Evolutionary conservation across 2,113 vertebrate species (phyloP), one percentile per base, ranked within the genome.

Genomic region (Hippocampus barbouri): DNA sequence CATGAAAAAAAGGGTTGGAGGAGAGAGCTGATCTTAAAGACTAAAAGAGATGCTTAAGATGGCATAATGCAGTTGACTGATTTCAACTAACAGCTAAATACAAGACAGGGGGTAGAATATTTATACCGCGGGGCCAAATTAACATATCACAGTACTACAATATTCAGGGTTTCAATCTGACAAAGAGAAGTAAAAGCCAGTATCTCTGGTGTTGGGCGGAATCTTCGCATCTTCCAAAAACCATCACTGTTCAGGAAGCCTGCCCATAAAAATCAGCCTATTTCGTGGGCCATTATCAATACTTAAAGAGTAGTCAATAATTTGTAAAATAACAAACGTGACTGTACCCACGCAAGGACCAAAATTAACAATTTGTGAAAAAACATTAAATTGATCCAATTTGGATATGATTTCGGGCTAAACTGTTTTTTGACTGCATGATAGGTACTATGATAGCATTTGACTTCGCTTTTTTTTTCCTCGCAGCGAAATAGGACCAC

Each of bases 1-100:
- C 78, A 88, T 77, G 72, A 62, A 1, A 49, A 0, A 34, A 45
- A 4, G 57, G 56, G 67, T 70, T 68, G 4, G n/a, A 68, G 30
- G 47, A 34, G 47, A 14, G 23, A 68, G 27, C 1, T 3, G 20
- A 63, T 20, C 2, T 63, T 41, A 43, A 8, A 8, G 59, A 34
- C 6, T 34, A 61, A 38, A 7, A 23, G 8, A 49, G 18, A 34
- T 45, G 38, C 62, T 57, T 40, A 1, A 60, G 23, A n/a, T 23
- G 14, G 40, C 8, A 9, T 20, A 68, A 14, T 18, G 23, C 23
- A 1, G 12, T 59, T 59, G 10, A 49, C 10, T 6, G 18, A 21
- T n/a, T 53, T 53, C 20, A 49, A 23, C 64, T 27, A 25, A 47
- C 5, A 47, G 12, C 23, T 16, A 66, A 47, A 47, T 11, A 9